phyloP scores from a whole-genome alignment of 37 sponge, comb jelly and placozoan species.

The Mnemiopsis leidyi region DNA sequence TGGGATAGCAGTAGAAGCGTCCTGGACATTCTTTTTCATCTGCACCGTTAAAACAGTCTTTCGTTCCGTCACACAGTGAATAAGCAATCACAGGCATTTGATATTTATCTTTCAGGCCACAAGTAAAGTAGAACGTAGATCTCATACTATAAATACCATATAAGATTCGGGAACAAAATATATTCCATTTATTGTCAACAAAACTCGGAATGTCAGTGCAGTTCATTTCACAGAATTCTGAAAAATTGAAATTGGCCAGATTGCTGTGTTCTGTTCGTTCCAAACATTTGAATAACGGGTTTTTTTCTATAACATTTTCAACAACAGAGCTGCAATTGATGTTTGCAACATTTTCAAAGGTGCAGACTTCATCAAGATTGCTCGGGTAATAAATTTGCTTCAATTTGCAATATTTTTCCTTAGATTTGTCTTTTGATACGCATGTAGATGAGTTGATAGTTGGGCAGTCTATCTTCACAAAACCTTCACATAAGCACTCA shows the following conservation, averaged over 20 bases:
- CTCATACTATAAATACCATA: too few relatives aligned
- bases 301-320: too few relatives aligned
- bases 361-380: too few relatives aligned
- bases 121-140: too few relatives aligned
- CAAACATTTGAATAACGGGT: too few relatives aligned
- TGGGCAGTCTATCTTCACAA: neutral
- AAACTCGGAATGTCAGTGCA: neutral
- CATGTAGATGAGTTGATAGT: neutral
- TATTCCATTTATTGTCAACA: neutral
- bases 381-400: neutral
- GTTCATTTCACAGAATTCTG: neutral
- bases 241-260: too few relatives aligned
- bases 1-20: neutral
- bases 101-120: too few relatives aligned
- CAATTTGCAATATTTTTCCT: neutral
- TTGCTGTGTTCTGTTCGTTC: too few relatives aligned
- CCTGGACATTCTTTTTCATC: conserved; percentile 19
- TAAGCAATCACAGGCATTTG: too few relatives aligned
- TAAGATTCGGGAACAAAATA: neutral
- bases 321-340: neutral
- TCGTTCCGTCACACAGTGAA: neutral
- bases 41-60: neutral
- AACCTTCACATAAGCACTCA: neutral
- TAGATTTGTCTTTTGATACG: too few relatives aligned
- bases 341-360: neutral